phyloP scores from a whole-genome alignment of 2,113 vertebrate species.

The Mormyrus iriodes region DNA sequence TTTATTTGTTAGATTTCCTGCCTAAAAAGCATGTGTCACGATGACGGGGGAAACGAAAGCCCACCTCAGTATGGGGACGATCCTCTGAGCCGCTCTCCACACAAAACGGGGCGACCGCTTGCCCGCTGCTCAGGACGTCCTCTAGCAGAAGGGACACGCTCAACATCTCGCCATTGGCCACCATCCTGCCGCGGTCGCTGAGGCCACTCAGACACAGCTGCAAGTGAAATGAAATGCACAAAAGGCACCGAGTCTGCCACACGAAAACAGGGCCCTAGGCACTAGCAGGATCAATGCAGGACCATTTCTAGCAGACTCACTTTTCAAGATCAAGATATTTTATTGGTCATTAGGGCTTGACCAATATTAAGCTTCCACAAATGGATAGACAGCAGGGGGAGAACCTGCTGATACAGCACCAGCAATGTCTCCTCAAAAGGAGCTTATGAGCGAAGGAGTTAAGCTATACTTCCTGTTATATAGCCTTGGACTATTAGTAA shows the following conservation, averaged over 20 bases:
- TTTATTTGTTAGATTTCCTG: neutral
- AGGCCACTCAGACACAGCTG: conserved; percentile 63
- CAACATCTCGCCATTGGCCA: conserved; percentile 55
- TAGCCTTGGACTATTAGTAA: neutral
- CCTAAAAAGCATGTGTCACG: neutral
- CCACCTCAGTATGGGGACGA: neutral
- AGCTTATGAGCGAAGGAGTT: neutral
- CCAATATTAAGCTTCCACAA: neutral
- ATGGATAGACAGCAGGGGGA: neutral
- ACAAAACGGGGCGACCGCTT: conserved; percentile 24
- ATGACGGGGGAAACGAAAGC: neutral
- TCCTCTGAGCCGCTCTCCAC: conserved; percentile 21
- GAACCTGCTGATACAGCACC: neutral
- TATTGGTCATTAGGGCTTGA: neutral
- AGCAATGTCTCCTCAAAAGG: neutral
- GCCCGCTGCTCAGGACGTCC: conserved; percentile 51
- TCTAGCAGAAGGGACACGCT: conserved; percentile 56
- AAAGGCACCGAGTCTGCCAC: neutral
- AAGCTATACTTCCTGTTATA: neutral
- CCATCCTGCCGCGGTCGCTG: conserved; percentile 44
- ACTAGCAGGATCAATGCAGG: neutral
- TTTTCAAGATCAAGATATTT: neutral
- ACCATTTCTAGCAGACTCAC: neutral
- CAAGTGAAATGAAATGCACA: neutral
- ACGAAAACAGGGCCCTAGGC: neutral